Conservation (phyloP, 2,888 invertebrate genomes). For the Caenorhabditis panamensis region DNA sequence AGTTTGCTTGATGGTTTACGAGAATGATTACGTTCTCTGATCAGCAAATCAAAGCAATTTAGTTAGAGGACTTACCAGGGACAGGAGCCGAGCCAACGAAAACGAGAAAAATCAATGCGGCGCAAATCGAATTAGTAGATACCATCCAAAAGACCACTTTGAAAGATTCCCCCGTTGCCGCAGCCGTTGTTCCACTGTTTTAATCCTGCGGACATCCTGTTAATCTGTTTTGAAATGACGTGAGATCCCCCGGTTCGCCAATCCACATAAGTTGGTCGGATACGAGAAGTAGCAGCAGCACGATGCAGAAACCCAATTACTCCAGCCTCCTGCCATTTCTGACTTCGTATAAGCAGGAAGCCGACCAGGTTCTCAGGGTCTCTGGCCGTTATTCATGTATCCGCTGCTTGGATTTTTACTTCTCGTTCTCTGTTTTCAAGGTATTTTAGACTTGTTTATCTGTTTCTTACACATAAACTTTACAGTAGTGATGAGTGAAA, state of each 20-base stretch:
- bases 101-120: no score
- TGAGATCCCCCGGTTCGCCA: background rate
- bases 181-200: no score
- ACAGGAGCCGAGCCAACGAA: background rate
- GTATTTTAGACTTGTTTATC: background rate
- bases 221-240: background rate
- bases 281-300: background rate
- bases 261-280: background rate
- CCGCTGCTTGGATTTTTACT: background rate
- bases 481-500: conserved; percentile 17
- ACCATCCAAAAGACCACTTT: no score
- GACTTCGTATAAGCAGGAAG: background rate
- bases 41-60: no score
- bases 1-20: background rate
- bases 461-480: background rate
- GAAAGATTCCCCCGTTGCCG: no score
- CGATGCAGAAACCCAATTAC: conserved; percentile 24
- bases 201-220: no score
- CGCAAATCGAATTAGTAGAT: no score
- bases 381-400: conserved; percentile 16
- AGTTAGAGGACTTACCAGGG: no score
- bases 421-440: conserved; percentile 5
- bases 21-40: no score
- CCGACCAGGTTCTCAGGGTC: background rate
- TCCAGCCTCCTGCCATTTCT: conserved; percentile 2